Evolutionary conservation across 53 echinoderm and acorn worm species (phyloP).

Genomic region (Mesocentrotus franciscanus): DNA sequence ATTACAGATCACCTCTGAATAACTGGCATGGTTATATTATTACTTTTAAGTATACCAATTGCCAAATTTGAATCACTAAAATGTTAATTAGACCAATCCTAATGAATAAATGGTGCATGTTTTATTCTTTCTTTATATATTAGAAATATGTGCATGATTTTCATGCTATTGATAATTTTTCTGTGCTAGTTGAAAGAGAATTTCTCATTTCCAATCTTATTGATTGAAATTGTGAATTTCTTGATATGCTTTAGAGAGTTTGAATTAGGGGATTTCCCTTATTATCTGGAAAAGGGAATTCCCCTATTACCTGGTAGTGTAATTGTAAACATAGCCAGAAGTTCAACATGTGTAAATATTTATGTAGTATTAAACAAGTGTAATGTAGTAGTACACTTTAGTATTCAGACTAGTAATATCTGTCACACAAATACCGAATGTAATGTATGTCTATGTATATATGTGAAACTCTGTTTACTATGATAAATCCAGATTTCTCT

Average conservation of each 20-base stretch:
- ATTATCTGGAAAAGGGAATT: background rate
- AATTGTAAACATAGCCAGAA: conserved; percentile 25
- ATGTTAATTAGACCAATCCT: background rate
- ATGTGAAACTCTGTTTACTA: background rate
- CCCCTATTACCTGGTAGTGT: background rate
- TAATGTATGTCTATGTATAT: conserved; percentile 54
- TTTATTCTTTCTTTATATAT: background rate
- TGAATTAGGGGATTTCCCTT: background rate
- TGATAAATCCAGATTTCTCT: background rate
- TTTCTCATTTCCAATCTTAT: background rate
- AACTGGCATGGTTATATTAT: background rate
- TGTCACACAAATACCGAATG: background rate
- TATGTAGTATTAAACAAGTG: conserved; percentile 48
- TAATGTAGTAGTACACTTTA: conserved; percentile 27
- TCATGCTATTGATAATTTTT: background rate
- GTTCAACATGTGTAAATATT: conserved; percentile 20
- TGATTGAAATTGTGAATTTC: background rate
- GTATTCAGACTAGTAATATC: conserved; percentile 59
- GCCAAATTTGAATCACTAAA: background rate
- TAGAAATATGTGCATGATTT: conserved; percentile 32
- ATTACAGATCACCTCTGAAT: background rate
- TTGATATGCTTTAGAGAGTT: background rate
- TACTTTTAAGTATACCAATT: background rate
- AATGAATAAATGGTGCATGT: conserved; percentile 27
- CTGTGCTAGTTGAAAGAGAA: background rate